These are phyloP conservation scores for Nephrotoma guestfalica DNA, from an alignment of 2,888 invertebrate species.

Conservation along the genomic window DNA sequence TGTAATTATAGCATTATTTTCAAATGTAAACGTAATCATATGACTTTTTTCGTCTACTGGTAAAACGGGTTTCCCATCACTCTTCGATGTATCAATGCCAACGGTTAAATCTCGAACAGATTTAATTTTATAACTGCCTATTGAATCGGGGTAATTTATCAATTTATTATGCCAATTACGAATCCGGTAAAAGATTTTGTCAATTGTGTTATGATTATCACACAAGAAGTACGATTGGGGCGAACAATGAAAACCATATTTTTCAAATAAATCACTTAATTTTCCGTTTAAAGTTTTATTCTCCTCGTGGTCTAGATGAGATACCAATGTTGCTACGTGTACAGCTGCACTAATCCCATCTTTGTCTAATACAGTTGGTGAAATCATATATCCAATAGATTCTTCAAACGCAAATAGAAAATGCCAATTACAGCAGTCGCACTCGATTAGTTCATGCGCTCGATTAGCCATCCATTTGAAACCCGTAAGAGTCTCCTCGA, in stretches of 20 bases:
- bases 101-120: conserved; percentile 78
- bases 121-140: conserved; percentile 45
- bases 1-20: conserved; percentile 73
- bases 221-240: conserved; percentile 84
- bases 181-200: conserved; percentile 64
- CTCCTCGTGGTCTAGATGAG: conserved; percentile 45
- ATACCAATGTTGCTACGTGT: conserved; percentile 60
- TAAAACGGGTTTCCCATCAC: conserved; percentile 51
- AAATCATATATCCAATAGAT: conserved; percentile 96
- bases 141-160: conserved; percentile 48
- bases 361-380: conserved; percentile 76
- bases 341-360: conserved; percentile 90
- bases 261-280: conserved; percentile 59
- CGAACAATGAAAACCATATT: conserved; percentile 81
- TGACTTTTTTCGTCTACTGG: conserved; percentile 55
- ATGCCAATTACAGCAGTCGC: conserved; percentile 41
- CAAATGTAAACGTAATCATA: conserved; percentile 92
- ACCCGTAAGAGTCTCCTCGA: conserved; percentile 86
- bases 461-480: conserved; percentile 99
- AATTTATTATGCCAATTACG: conserved; percentile 56
- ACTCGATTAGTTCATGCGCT: conserved; percentile 49
- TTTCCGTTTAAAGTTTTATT: conserved; percentile 43
- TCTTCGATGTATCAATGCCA: conserved; percentile 54
- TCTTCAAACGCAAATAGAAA: conserved; percentile 96
- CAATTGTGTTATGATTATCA: conserved; percentile 52